Evolutionary conservation across 2,797 vertebrate genomes (phyloP), one percentile per base, ranked within the genome.

Genomic region (Betta splendens): DNA sequence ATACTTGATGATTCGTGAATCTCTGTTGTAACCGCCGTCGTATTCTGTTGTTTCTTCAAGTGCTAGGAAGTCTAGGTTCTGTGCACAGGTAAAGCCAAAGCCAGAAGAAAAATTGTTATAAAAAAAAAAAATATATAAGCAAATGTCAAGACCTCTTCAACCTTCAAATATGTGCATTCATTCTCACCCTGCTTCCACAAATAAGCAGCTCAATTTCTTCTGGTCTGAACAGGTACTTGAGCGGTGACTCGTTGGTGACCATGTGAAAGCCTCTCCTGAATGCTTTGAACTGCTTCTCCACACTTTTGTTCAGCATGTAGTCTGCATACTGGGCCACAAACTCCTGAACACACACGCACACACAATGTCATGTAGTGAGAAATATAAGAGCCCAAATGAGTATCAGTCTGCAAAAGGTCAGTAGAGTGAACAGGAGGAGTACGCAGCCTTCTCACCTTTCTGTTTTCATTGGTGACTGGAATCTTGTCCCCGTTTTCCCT

Each of bases 261-360:
- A 99, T 99, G 87, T 99, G 98, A 87, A 99, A 99, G 79, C 98
- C 98, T 93, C 97, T 96, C 79, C 96, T 93, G 92, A 99, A 99
- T 0, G 98, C 98, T 84, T 98, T 98, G 88, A 99, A 99, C 85
- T 99, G 98, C 75, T 99, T 99, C 89, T 99, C 97, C 88, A 98
- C 96, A 3, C 94, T 98, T 88, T 98, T 98, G 90, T 99, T 99
- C 81, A 99, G 92, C 85, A 98, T 98, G 78, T 98, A 98, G 75
- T 99, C 97, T 7, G 97, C 94, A 83, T 99, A 99, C 61, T 97
- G 95, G 22, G 94, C 94, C 58, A 99, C 95, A 90, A 99, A 99
- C 69, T 99, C 98, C 98, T 99, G 92, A 43, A 57, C 1, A 72
- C 4, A 80, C 47, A 74, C 31, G 72, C n/a, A 50, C 1, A 17